These are phyloP conservation scores for Paramisgurnus dabryanus DNA, from an alignment of 2,113 vertebrate species.

Conservation along the genomic window DNA sequence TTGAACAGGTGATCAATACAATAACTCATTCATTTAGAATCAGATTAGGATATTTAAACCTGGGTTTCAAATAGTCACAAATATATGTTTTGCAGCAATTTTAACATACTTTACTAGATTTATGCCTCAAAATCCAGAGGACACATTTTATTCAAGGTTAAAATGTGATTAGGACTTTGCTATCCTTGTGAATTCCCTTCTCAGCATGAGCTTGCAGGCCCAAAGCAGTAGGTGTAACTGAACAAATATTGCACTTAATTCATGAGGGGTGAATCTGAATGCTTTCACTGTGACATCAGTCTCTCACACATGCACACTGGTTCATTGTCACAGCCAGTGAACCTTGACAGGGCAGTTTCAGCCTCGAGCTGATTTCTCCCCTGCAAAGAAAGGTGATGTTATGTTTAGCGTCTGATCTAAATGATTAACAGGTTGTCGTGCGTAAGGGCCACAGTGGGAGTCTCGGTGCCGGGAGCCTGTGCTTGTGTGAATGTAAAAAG, in stretches of 20 bases:
- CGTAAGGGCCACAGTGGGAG: slow-evolving; percentile 58
- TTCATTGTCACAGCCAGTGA: slow-evolving; percentile 66
- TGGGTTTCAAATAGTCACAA: too few species aligned
- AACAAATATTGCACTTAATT: slow-evolving; percentile 77
- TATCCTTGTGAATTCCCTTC: slow-evolving; percentile 53
- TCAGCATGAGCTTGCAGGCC: slow-evolving; percentile 53
- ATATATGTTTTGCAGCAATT: neutral
- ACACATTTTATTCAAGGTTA: slow-evolving; percentile 36
- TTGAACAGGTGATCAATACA: too few species aligned
- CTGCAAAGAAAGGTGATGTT: slow-evolving; percentile 55
- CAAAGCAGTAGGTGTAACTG: slow-evolving; percentile 65
- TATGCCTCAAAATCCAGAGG: slow-evolving; percentile 44
- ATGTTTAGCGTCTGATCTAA: slow-evolving; percentile 53
- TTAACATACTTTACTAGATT: neutral
- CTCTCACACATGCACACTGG: slow-evolving; percentile 66
- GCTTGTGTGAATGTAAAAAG: slow-evolving; percentile 55
- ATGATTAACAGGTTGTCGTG: slow-evolving; percentile 68
- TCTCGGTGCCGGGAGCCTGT: slow-evolving; percentile 44
- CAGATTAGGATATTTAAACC: too few species aligned
- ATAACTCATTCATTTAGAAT: too few species aligned
- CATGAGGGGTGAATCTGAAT: slow-evolving; percentile 70
- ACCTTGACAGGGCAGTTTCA: slow-evolving; percentile 49
- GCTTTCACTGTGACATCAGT: slow-evolving; percentile 74
- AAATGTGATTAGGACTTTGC: slow-evolving; percentile 40
- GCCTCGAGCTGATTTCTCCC: slow-evolving; percentile 42